phyloP scores from a whole-genome alignment of 2,888 invertebrate species.

The Apamea monoglypha region DNA sequence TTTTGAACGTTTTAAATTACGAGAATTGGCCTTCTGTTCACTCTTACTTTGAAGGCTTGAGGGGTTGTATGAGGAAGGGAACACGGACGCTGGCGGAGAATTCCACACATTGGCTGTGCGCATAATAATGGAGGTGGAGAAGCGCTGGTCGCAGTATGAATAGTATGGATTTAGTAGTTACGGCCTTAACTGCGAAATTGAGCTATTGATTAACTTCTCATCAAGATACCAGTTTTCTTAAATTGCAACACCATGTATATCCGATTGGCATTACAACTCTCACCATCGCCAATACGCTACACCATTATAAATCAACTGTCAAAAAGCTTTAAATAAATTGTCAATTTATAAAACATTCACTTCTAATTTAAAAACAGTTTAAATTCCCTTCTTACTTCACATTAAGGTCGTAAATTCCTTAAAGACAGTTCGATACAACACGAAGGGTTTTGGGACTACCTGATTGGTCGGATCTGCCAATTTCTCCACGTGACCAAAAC shows the following conservation, averaged over 20 bases:
- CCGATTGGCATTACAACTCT: not conserved
- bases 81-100: too few species aligned
- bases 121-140: too few species aligned
- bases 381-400: conserved; percentile 5
- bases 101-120: too few species aligned
- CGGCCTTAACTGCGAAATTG: too few species aligned
- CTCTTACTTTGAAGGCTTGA: too few species aligned
- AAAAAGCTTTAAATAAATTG: conserved; percentile 27
- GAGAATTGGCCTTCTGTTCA: too few species aligned
- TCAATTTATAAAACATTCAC: conserved; percentile 12
- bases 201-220: not conserved
- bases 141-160: too few species aligned
- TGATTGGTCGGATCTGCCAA: conserved; percentile 40
- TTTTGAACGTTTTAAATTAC: too few species aligned
- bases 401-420: conserved; percentile 32
- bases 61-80: too few species aligned
- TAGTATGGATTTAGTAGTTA: too few species aligned
- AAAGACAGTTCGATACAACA: not conserved
- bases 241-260: not conserved
- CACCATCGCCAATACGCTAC: conserved; percentile 17
- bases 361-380: not conserved
- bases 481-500: conserved; percentile 39
- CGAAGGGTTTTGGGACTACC: conserved; percentile 2
- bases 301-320: conserved; percentile 26
- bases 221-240: not conserved